Evolutionary conservation across 2,113 vertebrate species (phyloP).

Genomic region (Bos indicus): DNA sequence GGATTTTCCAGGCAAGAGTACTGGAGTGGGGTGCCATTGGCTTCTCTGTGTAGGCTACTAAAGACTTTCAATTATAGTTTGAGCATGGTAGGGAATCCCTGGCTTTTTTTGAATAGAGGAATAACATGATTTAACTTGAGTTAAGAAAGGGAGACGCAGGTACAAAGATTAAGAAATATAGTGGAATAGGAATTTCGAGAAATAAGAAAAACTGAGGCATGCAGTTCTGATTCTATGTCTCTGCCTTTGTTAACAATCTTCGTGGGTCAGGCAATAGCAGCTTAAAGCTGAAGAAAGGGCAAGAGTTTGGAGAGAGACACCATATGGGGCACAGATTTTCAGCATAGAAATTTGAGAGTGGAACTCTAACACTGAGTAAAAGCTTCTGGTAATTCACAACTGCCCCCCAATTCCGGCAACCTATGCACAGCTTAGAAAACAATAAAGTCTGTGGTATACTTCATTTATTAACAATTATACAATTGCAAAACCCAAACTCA

Average conservation of each 20-base stretch:
- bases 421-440: background rate
- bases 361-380: background rate
- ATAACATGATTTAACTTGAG: background rate
- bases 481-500: background rate
- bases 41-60: background rate
- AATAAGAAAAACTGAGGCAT: background rate
- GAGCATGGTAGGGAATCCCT: background rate
- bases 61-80: background rate
- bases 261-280: background rate
- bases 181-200: background rate
- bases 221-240: background rate
- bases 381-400: background rate
- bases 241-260: background rate
- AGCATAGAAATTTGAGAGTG: background rate
- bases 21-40: too few species aligned
- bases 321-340: background rate
- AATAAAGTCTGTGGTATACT: background rate
- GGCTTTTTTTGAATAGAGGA: background rate
- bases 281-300: background rate
- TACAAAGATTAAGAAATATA: background rate
- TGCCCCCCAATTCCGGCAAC: rapidly evolving
- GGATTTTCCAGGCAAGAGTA: too few species aligned
- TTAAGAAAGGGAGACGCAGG: background rate
- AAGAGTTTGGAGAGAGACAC: background rate
- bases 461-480: background rate